These are phyloP conservation scores for Natator depressus DNA, from an alignment of 2,113 vertebrate genomes.

Conservation along the genomic window DNA sequence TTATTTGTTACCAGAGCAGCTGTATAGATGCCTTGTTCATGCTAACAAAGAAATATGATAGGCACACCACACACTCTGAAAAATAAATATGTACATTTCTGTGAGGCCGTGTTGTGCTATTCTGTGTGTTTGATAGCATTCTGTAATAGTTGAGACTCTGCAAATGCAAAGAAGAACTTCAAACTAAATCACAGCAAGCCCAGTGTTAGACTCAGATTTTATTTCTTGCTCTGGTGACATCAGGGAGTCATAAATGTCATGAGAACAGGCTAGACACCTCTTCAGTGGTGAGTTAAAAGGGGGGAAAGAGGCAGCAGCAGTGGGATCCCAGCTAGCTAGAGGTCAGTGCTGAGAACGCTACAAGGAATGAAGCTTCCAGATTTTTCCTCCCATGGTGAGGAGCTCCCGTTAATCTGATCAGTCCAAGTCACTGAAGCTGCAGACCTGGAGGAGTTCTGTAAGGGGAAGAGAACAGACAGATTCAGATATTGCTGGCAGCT, in stretches of 20 bases:
- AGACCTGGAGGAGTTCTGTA: slow-evolving; percentile 83
- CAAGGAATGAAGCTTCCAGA: not conserved
- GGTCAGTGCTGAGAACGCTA: not conserved
- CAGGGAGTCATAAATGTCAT: not conserved
- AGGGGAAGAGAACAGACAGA: not conserved
- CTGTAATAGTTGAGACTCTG: not conserved
- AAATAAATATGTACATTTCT: not conserved
- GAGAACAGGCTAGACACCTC: not conserved
- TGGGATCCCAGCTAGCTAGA: not conserved
- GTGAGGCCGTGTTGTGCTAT: not conserved
- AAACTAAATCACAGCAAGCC: not conserved
- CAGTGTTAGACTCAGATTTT: not conserved
- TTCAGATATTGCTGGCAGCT: not conserved
- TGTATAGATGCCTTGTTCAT: not conserved
- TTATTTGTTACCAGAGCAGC: not conserved
- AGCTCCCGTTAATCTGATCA: not conserved
- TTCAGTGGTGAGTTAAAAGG: not conserved
- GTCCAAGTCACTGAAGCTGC: slow-evolving; percentile 74
- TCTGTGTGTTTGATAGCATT: not conserved
- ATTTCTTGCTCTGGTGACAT: not conserved
- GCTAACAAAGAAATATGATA: not conserved
- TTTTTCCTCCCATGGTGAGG: not conserved
- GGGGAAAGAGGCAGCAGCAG: not conserved
- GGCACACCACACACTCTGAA: not conserved
- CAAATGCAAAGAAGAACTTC: not conserved